phyloP scores from a whole-genome alignment of 1,140 invertebrate species.

The Halictus rubicundus region DNA sequence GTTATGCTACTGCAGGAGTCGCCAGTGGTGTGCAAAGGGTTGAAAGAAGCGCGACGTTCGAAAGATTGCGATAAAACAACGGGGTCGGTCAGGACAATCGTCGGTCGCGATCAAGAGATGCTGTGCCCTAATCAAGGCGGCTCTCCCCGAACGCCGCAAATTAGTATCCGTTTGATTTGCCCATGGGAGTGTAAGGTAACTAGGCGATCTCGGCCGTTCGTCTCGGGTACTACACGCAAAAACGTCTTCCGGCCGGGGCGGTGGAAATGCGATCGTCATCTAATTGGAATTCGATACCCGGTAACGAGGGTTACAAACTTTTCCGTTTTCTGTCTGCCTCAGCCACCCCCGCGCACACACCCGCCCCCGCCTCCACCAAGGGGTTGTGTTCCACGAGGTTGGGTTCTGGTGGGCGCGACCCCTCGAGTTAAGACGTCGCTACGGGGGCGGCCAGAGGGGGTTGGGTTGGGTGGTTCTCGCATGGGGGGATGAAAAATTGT shows the following conservation, averaged over 20 bases:
- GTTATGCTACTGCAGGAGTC: no score
- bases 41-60: no score
- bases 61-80: not conserved
- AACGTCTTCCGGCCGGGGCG: slow-evolving; percentile 61
- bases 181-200: slow-evolving; percentile 66
- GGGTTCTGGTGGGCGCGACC: slow-evolving; percentile 51
- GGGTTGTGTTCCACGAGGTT: slow-evolving; percentile 18
- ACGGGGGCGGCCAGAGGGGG: not conserved
- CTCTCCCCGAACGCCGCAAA: slow-evolving; percentile 72
- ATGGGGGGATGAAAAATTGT: slow-evolving; percentile 73
- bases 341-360: not conserved
- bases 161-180: slow-evolving; percentile 73
- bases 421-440: slow-evolving; percentile 36
- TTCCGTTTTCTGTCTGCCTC: slow-evolving; percentile 66
- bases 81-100: slow-evolving; percentile 26
- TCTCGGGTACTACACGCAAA: slow-evolving; percentile 66
- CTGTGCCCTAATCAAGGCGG: slow-evolving; percentile 66
- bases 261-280: slow-evolving; percentile 77
- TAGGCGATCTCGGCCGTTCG: slow-evolving; percentile 61
- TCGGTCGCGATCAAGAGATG: slow-evolving; percentile 50
- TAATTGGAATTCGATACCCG: slow-evolving; percentile 77
- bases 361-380: not conserved
- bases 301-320: slow-evolving; percentile 77
- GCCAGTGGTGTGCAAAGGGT: no score
- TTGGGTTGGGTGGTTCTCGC: no score